These are phyloP conservation scores for Campoletis raptor DNA, from an alignment of 2,888 invertebrate species.

Conservation along the genomic window DNA sequence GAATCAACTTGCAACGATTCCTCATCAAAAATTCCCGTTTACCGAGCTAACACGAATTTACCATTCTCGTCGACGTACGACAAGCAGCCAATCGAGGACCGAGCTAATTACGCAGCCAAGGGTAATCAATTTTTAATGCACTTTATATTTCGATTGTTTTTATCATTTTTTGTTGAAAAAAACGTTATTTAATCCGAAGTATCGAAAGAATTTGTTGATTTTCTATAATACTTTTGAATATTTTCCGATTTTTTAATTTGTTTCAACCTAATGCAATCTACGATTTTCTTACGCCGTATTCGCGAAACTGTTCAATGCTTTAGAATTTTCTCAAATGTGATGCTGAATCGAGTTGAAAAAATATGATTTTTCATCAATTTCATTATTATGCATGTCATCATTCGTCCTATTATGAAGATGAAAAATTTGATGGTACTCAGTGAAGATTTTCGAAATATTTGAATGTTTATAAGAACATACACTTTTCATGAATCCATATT, in stretches of 20 bases:
- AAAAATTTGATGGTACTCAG: background rate
- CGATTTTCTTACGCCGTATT: background rate
- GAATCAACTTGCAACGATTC: conserved; percentile 56
- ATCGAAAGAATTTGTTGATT: no score
- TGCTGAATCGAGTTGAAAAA: background rate
- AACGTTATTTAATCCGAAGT: no score
- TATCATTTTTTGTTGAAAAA: background rate
- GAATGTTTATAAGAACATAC: background rate
- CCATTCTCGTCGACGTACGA: conserved; percentile 35
- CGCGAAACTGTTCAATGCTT: background rate
- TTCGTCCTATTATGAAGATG: no score
- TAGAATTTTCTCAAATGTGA: background rate
- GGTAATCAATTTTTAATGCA: conserved; percentile 39
- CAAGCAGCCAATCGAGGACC: conserved; percentile 18
- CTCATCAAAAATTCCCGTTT: conserved; percentile 38
- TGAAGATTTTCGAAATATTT: background rate
- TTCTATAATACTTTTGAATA: background rate
- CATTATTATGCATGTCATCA: no score
- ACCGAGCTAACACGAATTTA: conserved; percentile 6
- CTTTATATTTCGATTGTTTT: background rate
- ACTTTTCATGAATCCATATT: background rate
- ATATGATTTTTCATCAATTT: background rate
- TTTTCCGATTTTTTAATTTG: background rate
- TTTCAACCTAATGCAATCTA: no score
- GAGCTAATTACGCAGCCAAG: conserved; percentile 7